Evolutionary conservation across 1,140 invertebrate species (phyloP).

Genomic region (Drosophila pseudoananassae): DNA sequence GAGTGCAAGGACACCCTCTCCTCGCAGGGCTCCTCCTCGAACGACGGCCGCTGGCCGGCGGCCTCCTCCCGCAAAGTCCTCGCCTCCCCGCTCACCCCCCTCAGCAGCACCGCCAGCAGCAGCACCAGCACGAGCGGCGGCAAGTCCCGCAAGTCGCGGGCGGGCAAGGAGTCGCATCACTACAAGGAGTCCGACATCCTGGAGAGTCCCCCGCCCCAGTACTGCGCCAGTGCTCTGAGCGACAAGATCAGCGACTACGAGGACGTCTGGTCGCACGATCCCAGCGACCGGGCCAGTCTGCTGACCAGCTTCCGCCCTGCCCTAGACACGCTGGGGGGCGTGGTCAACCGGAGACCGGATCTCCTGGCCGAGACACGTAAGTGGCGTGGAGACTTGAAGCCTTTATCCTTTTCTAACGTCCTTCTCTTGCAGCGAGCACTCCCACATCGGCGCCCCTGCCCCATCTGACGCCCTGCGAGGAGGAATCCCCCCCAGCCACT

Average conservation of each 20-base stretch:
- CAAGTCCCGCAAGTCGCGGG: conserved; percentile 65
- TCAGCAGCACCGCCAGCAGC: conserved; percentile 14
- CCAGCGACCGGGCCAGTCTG: conserved; percentile 84
- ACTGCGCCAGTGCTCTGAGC: conserved; percentile 93
- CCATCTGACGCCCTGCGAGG: conserved; percentile 85
- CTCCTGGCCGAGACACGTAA: conserved; percentile 88
- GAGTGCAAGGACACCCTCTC: conserved; percentile 84
- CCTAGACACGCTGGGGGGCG: conserved; percentile 84
- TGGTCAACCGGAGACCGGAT: conserved; percentile 86
- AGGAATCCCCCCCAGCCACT: conserved; percentile 8
- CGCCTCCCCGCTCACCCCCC: conserved; percentile 59
- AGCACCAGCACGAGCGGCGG: conserved; percentile 39
- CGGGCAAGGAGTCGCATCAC: conserved; percentile 87
- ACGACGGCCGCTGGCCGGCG: conserved; percentile 78
- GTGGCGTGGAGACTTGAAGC: conserved; percentile 49
- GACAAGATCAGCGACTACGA: conserved; percentile 98
- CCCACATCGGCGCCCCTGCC: conserved; percentile 72
- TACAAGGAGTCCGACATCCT: conserved; percentile 93
- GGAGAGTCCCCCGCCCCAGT: conserved; percentile 90
- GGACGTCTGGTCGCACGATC: conserved; percentile 94
- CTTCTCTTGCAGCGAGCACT: conserved; percentile 73
- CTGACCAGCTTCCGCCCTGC: conserved; percentile 83
- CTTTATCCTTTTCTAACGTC: background rate
- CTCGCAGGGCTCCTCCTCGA: conserved; percentile 85
- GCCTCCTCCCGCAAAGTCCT: conserved; percentile 64